phyloP scores from a whole-genome alignment of 1,140 invertebrate genomes.

The Drosophila punjabiensis region DNA sequence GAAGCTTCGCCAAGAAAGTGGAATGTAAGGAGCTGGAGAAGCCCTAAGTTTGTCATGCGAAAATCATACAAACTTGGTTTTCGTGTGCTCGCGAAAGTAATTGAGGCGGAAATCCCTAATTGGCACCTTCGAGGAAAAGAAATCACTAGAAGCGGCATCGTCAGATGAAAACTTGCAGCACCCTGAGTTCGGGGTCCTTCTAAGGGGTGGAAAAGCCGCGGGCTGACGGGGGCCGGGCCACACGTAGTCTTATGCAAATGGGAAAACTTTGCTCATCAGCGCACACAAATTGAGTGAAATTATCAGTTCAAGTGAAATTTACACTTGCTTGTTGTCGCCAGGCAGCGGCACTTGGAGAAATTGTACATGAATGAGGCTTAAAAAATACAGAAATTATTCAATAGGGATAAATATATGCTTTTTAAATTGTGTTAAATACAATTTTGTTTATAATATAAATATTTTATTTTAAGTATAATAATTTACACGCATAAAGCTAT shows the following conservation, averaged over 20 bases:
- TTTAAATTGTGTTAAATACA: too few relatives aligned
- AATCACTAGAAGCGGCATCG: slow-evolving; percentile 35
- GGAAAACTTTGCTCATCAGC: slow-evolving; percentile 84
- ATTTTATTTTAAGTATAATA: too few relatives aligned
- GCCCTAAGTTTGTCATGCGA: slow-evolving; percentile 81
- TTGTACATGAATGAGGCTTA: background rate
- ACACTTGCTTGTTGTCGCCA: slow-evolving; percentile 73
- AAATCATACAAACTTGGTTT: slow-evolving; percentile 83
- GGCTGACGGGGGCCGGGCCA: slow-evolving; percentile 28
- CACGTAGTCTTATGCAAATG: slow-evolving; percentile 80
- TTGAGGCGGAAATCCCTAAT: slow-evolving; percentile 84
- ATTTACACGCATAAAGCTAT: too few relatives aligned
- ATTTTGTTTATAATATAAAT: background rate
- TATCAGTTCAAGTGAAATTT: slow-evolving; percentile 84
- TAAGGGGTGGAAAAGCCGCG: slow-evolving; percentile 2
- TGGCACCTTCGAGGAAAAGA: slow-evolving; percentile 76
- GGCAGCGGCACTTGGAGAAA: slow-evolving; percentile 23
- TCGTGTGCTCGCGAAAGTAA: slow-evolving; percentile 81
- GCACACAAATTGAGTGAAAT: slow-evolving; percentile 83
- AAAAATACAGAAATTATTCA: background rate
- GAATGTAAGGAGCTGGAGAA: slow-evolving; percentile 33
- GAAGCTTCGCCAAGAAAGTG: background rate
- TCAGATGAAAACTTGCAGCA: slow-evolving; percentile 57
- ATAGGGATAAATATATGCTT: background rate
- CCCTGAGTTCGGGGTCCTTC: background rate